Evolutionary conservation across 1,140 invertebrate species (phyloP).

Genomic region (Drosophila kanapiae): DNA sequence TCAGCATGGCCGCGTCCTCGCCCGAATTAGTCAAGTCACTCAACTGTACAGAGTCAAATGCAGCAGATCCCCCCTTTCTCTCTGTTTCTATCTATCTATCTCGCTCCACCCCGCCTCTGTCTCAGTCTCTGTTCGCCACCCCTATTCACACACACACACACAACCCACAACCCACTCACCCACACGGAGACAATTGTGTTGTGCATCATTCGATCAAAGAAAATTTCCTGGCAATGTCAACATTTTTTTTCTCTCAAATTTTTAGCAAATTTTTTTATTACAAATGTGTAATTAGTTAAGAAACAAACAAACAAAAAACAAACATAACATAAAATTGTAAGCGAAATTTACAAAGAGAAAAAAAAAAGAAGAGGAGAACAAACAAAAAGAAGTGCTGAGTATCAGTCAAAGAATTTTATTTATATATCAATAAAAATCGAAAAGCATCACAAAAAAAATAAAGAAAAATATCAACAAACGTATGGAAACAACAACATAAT

Average conservation of each 20-base stretch:
- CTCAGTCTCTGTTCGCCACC: background rate
- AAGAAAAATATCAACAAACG: background rate
- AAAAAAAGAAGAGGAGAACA: constrained; percentile 29
- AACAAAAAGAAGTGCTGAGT: constrained; percentile 19
- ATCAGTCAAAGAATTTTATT: constrained; percentile 55
- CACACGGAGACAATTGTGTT: constrained; percentile 41
- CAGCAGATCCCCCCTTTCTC: constrained; percentile 30
- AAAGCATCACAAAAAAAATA: constrained; percentile 6
- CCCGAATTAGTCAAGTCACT: constrained; percentile 75
- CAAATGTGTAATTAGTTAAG: constrained; percentile 45
- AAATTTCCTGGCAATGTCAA: constrained; percentile 46
- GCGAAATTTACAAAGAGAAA: constrained; percentile 51
- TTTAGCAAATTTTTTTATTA: constrained; percentile 64
- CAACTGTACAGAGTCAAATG: constrained; percentile 70
- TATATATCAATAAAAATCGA: constrained; percentile 52
- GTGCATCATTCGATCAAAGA: constrained; percentile 36
- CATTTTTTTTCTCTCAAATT: constrained; percentile 37
- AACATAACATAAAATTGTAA: constrained; percentile 50
- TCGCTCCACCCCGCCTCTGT: background rate
- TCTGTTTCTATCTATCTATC: background rate
- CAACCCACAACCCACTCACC: constrained; percentile 18
- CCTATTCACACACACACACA: constrained; percentile 26
- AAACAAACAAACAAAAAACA: constrained; percentile 36
- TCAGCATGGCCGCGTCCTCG: constrained; percentile 21
- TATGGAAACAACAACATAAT: constrained; percentile 30